phyloP scores from a whole-genome alignment of 2,888 invertebrate species.

The Archaeoteleia sp. region DNA sequence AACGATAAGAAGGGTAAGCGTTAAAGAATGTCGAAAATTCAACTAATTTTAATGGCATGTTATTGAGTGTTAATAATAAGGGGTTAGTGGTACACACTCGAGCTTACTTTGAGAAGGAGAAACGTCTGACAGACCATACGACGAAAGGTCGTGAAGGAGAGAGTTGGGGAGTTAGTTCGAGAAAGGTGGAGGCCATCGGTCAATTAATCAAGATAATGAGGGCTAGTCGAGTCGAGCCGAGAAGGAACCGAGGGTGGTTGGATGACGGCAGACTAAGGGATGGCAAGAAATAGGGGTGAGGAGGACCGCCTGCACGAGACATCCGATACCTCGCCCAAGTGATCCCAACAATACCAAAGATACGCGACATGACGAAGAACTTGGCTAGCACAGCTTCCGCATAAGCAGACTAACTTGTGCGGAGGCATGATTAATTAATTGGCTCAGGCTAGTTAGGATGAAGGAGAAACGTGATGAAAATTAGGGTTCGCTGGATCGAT shows the following conservation, averaged over 20 bases:
- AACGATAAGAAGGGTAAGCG: no score
- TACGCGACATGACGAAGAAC: constrained; percentile 73
- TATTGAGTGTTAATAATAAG: no score
- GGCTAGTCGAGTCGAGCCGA: constrained; percentile 64
- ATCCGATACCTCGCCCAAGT: constrained; percentile 72
- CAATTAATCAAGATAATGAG: constrained; percentile 75
- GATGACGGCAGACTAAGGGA: constrained; percentile 46
- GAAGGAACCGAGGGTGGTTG: constrained; percentile 45
- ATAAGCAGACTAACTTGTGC: constrained; percentile 68
- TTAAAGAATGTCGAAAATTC: no score
- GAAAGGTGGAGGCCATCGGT: constrained; percentile 69
- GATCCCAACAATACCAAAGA: constrained; percentile 72
- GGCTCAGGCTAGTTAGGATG: constrained; percentile 70
- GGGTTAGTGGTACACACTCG: no score
- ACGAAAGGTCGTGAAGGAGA: constrained; percentile 24
- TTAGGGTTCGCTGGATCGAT: constrained; percentile 52
- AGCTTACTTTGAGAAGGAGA: constrained; percentile 9
- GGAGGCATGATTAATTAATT: constrained; percentile 74
- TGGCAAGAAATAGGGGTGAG: constrained; percentile 55
- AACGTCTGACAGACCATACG: constrained; percentile 16
- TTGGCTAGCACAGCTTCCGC: constrained; percentile 68
- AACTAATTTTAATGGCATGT: no score
- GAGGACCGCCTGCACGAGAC: constrained; percentile 70
- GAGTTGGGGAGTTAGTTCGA: constrained; percentile 40
- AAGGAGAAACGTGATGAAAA: constrained; percentile 50